A percentile compares a stretch with the other conserved stretches of the same genome.
phyloP scores from a whole-genome alignment of 2,888 invertebrate genomes.

The Clunio marinus region DNA sequence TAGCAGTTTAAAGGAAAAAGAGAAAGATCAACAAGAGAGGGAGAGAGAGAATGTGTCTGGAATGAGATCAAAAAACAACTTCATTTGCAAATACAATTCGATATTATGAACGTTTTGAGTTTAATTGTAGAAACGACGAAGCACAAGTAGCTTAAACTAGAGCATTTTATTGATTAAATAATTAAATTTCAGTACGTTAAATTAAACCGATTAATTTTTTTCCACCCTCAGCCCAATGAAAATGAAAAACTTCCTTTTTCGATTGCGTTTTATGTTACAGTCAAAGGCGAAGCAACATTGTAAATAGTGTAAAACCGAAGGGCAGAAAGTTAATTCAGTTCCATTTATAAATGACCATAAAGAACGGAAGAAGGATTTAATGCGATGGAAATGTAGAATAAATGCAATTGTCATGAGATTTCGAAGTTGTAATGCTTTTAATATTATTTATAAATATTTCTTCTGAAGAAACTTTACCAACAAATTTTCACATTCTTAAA shows the following conservation, averaged over 20 bases:
- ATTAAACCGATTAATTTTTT: conserved; percentile 39
- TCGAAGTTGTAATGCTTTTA: no score
- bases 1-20: neutral
- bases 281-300: neutral
- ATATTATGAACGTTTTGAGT: conserved; percentile 2
- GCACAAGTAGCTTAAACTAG: conserved; percentile 4
- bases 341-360: no score
- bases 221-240: neutral
- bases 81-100: conserved; percentile 13
- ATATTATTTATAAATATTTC: no score
- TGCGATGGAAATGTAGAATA: no score
- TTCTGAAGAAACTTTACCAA: no score
- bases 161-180: conserved; percentile 39
- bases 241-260: conserved; percentile 13
- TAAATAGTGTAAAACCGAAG: no score
- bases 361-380: no score
- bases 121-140: conserved; percentile 23
- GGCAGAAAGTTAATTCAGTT: no score
- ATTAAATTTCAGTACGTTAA: conserved; percentile 38
- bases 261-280: neutral
- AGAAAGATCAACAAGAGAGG: neutral
- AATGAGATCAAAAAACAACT: neutral
- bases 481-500: no score
- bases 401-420: no score
- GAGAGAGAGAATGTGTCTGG: conserved; percentile 5